Conservation (phyloP, 92 coral and sea anemone species). For the Meandrina meandrites region DNA sequence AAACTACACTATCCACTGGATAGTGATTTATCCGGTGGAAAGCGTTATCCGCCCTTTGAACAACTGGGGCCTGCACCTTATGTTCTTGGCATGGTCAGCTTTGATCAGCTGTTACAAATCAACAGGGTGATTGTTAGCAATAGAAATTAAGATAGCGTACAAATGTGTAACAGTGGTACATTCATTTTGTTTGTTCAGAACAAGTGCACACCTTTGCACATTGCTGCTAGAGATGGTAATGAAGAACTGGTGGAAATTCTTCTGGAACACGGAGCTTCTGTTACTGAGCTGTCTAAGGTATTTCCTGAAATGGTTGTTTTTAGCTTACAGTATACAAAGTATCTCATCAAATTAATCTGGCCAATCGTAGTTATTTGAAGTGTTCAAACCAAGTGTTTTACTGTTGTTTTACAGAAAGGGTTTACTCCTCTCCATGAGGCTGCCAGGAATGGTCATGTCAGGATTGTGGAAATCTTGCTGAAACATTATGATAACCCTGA, state of each 20-base stretch:
- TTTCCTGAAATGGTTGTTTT: neutral
- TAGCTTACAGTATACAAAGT: neutral
- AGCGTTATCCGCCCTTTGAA: too few species aligned
- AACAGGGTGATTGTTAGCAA: neutral
- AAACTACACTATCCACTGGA: too few species aligned
- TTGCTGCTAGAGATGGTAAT: slow-evolving; percentile 98
- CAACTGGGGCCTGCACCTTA: too few species aligned
- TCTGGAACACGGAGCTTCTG: slow-evolving; percentile 89
- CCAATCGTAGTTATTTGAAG: too few species aligned
- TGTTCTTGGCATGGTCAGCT: neutral
- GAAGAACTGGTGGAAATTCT: slow-evolving; percentile 88
- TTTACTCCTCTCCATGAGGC: slow-evolving; percentile 99
- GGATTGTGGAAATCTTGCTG: slow-evolving; percentile 77
- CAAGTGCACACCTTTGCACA: slow-evolving; percentile 97
- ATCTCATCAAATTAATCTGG: too few species aligned
- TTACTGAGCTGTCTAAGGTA: slow-evolving; percentile 83
- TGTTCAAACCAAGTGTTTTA: neutral
- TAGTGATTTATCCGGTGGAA: too few species aligned
- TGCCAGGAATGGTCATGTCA: slow-evolving; percentile 94
- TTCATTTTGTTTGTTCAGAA: slow-evolving; percentile 55
- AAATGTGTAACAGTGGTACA: neutral
- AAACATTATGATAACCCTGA: slow-evolving; percentile 90
- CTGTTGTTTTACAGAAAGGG: slow-evolving; percentile 79
- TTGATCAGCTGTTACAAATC: too few species aligned
- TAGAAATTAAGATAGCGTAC: neutral